Conservation (phyloP, 2,113 vertebrate species). For the Thryonomys swinderianus region DNA sequence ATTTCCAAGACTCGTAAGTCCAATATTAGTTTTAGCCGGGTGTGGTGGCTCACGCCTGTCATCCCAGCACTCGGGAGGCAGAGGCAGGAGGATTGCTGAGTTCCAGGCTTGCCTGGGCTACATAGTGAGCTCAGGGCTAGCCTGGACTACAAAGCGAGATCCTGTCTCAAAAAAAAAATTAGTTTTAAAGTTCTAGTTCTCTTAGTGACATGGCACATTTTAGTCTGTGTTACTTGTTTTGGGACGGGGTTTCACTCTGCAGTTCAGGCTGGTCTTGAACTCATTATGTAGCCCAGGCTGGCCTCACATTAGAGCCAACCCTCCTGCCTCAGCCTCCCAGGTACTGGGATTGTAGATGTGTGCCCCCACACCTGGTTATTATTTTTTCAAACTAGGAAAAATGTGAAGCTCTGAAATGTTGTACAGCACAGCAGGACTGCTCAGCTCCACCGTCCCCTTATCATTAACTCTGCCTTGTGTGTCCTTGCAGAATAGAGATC, state of each 20-base stretch:
- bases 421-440: not conserved
- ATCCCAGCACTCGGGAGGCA: too few species aligned
- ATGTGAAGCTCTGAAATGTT: not conserved
- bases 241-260: not conserved
- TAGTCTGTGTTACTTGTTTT: not conserved
- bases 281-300: not conserved
- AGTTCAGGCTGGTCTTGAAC: not conserved
- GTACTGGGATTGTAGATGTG: not conserved
- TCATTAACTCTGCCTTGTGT: not conserved
- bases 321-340: not conserved
- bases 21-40: not conserved
- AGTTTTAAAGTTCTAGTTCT: not conserved
- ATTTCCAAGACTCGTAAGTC: not conserved
- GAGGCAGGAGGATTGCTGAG: too few species aligned
- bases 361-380: not conserved
- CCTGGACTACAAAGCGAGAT: too few species aligned
- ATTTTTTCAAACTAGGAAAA: conserved; percentile 35
- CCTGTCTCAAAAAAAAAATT: too few species aligned
- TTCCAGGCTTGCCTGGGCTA: too few species aligned
- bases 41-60: too few species aligned
- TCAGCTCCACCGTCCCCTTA: not conserved
- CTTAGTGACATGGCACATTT: not conserved
- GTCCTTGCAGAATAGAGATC: not conserved
- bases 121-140: too few species aligned
- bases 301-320: not conserved